These are phyloP conservation scores for Centruroides sculpturatus DNA, from an alignment of 1,140 invertebrate genomes.

Conservation along the genomic window DNA sequence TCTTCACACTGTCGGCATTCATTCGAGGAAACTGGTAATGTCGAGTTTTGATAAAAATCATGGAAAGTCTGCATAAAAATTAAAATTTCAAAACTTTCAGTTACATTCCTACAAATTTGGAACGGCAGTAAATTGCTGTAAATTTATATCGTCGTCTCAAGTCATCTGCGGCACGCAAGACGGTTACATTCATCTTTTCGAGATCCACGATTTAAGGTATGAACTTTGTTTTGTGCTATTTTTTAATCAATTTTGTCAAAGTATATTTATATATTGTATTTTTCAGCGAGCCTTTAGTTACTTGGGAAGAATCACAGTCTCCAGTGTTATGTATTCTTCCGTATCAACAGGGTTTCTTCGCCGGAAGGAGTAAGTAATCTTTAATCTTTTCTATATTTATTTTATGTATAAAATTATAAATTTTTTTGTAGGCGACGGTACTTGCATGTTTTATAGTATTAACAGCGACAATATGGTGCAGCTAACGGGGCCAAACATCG, in stretches of 20 bases:
- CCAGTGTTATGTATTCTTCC: slow-evolving; percentile 26
- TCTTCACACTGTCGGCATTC: slow-evolving; percentile 40
- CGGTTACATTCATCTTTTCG: slow-evolving; percentile 26
- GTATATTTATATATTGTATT: not conserved
- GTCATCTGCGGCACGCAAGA: slow-evolving; percentile 31
- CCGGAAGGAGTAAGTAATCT: slow-evolving; percentile 23
- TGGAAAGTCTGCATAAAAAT: slow-evolving; percentile 22
- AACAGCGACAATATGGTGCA: slow-evolving; percentile 32
- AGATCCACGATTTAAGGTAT: slow-evolving; percentile 29
- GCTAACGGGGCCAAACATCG: slow-evolving; percentile 51
- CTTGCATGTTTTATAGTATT: slow-evolving; percentile 34
- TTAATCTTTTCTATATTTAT: not conserved
- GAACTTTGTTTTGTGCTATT: not conserved
- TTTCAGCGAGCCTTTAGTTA: slow-evolving; percentile 24
- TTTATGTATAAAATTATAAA: not conserved
- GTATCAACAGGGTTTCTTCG: slow-evolving; percentile 25
- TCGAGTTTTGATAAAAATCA: slow-evolving; percentile 4
- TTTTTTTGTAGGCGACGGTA: slow-evolving; percentile 38
- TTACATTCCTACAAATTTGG: slow-evolving; percentile 26
- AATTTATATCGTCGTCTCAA: slow-evolving; percentile 24
- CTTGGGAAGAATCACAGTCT: slow-evolving; percentile 26
- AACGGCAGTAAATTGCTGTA: slow-evolving; percentile 35
- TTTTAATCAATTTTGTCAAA: not conserved
- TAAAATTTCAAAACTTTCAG: slow-evolving; percentile 16
- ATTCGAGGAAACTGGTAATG: slow-evolving; percentile 34